These are phyloP conservation scores for Xanthia icteritia DNA, from an alignment of 2,888 invertebrate species.

Conservation along the genomic window DNA sequence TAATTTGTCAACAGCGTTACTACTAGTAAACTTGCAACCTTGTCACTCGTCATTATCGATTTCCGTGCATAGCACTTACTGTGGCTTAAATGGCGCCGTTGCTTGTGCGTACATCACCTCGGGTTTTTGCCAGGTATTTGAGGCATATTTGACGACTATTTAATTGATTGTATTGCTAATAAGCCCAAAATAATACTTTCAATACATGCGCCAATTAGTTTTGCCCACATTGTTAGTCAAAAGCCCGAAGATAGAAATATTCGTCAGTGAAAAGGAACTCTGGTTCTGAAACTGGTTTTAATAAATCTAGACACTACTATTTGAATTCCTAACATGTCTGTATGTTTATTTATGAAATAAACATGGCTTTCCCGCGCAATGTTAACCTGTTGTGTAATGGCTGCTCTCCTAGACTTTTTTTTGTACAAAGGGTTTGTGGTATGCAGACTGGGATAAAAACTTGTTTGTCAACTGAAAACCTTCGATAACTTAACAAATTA, in stretches of 20 bases:
- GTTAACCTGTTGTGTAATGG: slow-evolving; percentile 48
- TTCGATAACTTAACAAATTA: not conserved
- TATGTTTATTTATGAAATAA: slow-evolving; percentile 48
- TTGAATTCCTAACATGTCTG: slow-evolving; percentile 43
- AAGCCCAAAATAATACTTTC: slow-evolving; percentile 4
- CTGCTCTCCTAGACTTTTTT: slow-evolving; percentile 29
- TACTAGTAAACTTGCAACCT: slow-evolving; percentile 52
- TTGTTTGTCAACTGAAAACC: not conserved
- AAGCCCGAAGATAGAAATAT: slow-evolving; percentile 15
- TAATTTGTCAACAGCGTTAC: slow-evolving; percentile 28
- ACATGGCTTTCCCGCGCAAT: slow-evolving; percentile 50
- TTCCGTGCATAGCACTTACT: slow-evolving; percentile 52
- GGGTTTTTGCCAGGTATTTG: not conserved
- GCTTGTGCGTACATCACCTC: slow-evolving; percentile 34
- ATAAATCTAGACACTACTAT: slow-evolving; percentile 51
- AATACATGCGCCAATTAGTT: slow-evolving; percentile 4
- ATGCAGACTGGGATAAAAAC: slow-evolving; percentile 8
- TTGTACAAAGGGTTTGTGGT: not conserved
- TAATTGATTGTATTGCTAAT: slow-evolving; percentile 3
- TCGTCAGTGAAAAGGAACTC: slow-evolving; percentile 30
- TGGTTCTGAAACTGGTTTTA: slow-evolving; percentile 44
- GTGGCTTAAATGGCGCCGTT: slow-evolving; percentile 41
- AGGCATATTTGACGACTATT: not conserved
- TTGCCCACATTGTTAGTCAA: slow-evolving; percentile 6
- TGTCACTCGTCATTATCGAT: slow-evolving; percentile 52